Evolutionary conservation across 2,797 vertebrate genomes (phyloP).

Genomic region (Scolopax bukidnonensis): DNA sequence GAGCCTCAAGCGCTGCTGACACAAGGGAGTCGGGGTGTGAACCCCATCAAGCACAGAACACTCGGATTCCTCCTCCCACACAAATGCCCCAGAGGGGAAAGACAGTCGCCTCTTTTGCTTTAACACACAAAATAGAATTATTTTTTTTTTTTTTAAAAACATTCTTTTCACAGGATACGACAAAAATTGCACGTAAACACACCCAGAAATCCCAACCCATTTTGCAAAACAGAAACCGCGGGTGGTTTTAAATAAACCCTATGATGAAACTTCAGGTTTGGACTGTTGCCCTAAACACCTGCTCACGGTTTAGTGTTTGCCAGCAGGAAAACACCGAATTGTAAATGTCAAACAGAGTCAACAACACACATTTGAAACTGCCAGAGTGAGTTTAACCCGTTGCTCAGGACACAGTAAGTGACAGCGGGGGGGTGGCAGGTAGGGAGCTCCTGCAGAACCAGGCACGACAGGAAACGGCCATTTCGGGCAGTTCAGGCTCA

Average conservation of each 20-base stretch:
- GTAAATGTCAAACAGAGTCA: not conserved
- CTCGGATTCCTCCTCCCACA: not conserved
- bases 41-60: not conserved
- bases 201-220: slow-evolving; percentile 14
- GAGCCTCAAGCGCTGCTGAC: not conserved
- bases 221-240: slow-evolving; percentile 19
- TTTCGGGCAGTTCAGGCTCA: not conserved
- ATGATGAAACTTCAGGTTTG: not conserved
- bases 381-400: not conserved
- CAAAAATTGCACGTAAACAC: slow-evolving; percentile 57
- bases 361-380: not conserved
- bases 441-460: accelerated
- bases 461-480: accelerated
- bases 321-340: not conserved
- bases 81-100: slow-evolving; percentile 2
- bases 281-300: not conserved
- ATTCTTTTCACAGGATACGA: slow-evolving; percentile 28
- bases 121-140: slow-evolving; percentile 11
- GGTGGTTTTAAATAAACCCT: not conserved
- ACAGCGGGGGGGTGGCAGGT: not conserved
- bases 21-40: not conserved
- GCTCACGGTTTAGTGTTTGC: not conserved
- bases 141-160: not conserved
- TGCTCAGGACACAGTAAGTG: accelerated
- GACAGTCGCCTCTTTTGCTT: not conserved